Evolutionary conservation across 2,888 invertebrate genomes (phyloP), one percentile per base, ranked within the genome.

Genomic region (Lithosia quadra): DNA sequence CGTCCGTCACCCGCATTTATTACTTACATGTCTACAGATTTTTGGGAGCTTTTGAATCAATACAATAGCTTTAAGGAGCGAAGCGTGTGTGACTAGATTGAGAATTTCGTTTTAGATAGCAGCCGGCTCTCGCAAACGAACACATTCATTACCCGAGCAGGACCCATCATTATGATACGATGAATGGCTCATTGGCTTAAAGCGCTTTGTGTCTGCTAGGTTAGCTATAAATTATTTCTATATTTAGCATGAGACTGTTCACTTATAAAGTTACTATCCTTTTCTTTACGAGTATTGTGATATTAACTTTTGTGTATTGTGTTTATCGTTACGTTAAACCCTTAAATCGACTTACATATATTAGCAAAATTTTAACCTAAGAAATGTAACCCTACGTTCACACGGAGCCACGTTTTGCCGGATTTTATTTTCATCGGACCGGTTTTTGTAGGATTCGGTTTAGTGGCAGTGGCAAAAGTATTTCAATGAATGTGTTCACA

Each of bases 21-120:
- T 90, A 88, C 88, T 86, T 83, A 84, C 84, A 86, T 85, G 89
- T 85, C 87, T 84, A 84, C 82, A 85, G 82, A 85, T 86, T 90
- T 91, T 90, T 88, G 84, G 84, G 76, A 77, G 81, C 82, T 84
- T 83, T 85, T 83, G 78, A 80, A 80, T 78, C 79, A 79, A 82
- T 81, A 79, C 82, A 78, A 79, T 77, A 77, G 82, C 76, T 78
- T 76, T 79, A 81, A 78, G 81, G 73, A 81, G 73, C 67, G 61
- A 70, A 64, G 59, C 68, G 76, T 69, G 73, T 80, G 71, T 79
- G 80, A 74, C 79, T 75, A 68, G 75, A 64, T 72, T 73, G 71
- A 71, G 74, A 80, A 78, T 78, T 72, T 72, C 71, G 68, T 70
- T 67, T 71, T 73, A 72, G 77, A 77, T 73, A 69, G 68, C 22